A percentile compares a stretch with the other conserved stretches of the same genome.
These are phyloP conservation scores for Epicauta chinensis DNA, from an alignment of 1,140 invertebrate species.

Conservation along the genomic window DNA sequence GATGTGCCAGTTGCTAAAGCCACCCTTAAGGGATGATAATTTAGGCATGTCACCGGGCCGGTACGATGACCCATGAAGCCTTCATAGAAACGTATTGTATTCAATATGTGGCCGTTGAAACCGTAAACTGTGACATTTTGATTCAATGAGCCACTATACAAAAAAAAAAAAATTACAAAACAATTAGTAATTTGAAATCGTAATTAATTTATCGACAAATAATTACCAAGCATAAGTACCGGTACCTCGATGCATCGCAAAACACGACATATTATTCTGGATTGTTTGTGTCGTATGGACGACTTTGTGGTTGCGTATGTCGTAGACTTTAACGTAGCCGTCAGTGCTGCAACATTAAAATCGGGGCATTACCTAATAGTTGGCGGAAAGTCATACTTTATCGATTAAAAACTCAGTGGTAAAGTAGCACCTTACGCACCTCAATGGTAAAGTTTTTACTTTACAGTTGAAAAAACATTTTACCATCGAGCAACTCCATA, in stretches of 20 bases:
- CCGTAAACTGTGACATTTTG: conserved; percentile 77
- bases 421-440: too few species aligned
- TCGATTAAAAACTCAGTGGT: too few species aligned
- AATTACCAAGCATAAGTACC: conserved; percentile 79
- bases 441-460: too few species aligned
- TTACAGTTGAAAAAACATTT: too few species aligned
- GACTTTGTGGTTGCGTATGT: conserved; percentile 64
- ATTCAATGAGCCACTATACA: conserved; percentile 70
- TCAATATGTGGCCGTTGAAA: conserved; percentile 60
- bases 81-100: conserved; percentile 79
- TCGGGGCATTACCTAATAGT: too few species aligned
- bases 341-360: conserved; percentile 55
- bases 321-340: conserved; percentile 77
- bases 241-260: conserved; percentile 70
- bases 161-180: conserved; percentile 20
- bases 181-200: conserved; percentile 1
- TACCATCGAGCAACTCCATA: too few species aligned
- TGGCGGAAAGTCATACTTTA: too few species aligned
- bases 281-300: conserved; percentile 50
- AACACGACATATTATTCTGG: conserved; percentile 58
- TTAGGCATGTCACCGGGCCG: conserved; percentile 75
- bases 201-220: too few species aligned
- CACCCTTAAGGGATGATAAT: conserved; percentile 79
- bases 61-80: conserved; percentile 86
- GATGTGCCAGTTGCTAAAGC: conserved; percentile 70